phyloP scores from a whole-genome alignment of 2,888 invertebrate species.

The Formica aserva region DNA sequence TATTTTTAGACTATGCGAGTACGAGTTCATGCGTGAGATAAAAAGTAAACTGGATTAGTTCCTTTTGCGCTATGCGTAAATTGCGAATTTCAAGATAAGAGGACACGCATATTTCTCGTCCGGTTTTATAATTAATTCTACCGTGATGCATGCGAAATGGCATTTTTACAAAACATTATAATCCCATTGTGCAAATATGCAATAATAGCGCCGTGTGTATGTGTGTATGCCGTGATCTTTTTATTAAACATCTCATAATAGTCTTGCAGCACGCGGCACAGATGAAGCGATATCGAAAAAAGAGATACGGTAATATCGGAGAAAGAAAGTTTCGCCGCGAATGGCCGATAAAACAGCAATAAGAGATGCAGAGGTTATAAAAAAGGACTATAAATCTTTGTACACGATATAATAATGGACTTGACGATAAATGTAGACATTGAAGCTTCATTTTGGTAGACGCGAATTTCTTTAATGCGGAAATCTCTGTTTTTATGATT shows the following conservation, averaged over 20 bases:
- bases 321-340: conserved; percentile 11
- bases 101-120: conserved; percentile 19
- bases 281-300: conserved; percentile 50
- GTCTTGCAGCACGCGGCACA: conserved; percentile 20
- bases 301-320: conserved; percentile 21
- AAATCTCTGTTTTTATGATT: not conserved
- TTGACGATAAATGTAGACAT: not conserved
- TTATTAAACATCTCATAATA: conserved; percentile 65
- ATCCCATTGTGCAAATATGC: conserved; percentile 32
- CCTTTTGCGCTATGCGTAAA: conserved; percentile 46
- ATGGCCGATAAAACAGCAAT: conserved; percentile 9
- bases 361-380: conserved; percentile 20
- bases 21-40: conserved; percentile 35
- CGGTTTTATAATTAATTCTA: conserved; percentile 41
- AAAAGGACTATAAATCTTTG: conserved; percentile 21
- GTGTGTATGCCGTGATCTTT: conserved; percentile 17
- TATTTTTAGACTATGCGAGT: conserved; percentile 57
- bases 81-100: conserved; percentile 48
- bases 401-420: not conserved
- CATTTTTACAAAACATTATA: conserved; percentile 41
- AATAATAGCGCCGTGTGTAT: not conserved
- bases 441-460: not conserved
- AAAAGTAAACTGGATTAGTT: conserved; percentile 50
- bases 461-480: not conserved
- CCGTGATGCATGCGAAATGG: conserved; percentile 22